Percentiles rank a stretch among this genome's conserved stretches.
Conservation (phyloP, 2,888 invertebrate genomes). For the Smittia aterrima region DNA sequence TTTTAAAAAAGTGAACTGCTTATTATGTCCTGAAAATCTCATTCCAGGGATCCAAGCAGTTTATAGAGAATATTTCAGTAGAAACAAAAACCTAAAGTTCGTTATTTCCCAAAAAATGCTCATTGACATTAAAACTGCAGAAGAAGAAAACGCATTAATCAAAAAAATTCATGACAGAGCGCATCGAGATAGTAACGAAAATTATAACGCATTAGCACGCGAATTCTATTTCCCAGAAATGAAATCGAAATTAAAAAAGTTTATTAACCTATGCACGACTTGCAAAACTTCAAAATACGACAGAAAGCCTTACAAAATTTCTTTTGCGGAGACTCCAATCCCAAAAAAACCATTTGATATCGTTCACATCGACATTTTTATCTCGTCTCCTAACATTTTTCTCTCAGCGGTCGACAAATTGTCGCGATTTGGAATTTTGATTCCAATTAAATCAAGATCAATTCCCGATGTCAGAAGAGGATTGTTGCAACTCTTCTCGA, state of each 20-base stretch:
- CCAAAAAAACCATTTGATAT: slow-evolving; percentile 43
- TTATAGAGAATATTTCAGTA: neutral
- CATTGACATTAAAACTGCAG: neutral
- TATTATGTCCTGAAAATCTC: neutral
- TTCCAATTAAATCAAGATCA: slow-evolving; percentile 41
- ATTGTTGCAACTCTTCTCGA: slow-evolving; percentile 42
- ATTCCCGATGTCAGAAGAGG: slow-evolving; percentile 43
- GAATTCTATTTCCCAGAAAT: slow-evolving; percentile 42
- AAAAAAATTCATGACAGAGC: slow-evolving; percentile 42
- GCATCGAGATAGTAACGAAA: slow-evolving; percentile 42
- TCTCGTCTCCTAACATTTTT: neutral
- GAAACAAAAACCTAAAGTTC: neutral
- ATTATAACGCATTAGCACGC: slow-evolving; percentile 42
- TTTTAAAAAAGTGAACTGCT: neutral
- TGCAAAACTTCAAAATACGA: slow-evolving; percentile 38
- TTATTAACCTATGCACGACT: neutral
- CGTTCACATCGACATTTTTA: slow-evolving; percentile 43
- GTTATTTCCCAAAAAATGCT: neutral
- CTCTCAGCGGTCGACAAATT: slow-evolving; percentile 43
- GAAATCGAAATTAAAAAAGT: slow-evolving; percentile 40
- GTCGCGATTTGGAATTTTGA: slow-evolving; percentile 42
- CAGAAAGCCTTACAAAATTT: slow-evolving; percentile 42
- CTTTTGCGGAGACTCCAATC: slow-evolving; percentile 42
- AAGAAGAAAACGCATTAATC: neutral
- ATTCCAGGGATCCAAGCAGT: neutral